Evolutionary conservation across 2,888 invertebrate genomes (phyloP).

Genomic region (Apamea sordens): DNA sequence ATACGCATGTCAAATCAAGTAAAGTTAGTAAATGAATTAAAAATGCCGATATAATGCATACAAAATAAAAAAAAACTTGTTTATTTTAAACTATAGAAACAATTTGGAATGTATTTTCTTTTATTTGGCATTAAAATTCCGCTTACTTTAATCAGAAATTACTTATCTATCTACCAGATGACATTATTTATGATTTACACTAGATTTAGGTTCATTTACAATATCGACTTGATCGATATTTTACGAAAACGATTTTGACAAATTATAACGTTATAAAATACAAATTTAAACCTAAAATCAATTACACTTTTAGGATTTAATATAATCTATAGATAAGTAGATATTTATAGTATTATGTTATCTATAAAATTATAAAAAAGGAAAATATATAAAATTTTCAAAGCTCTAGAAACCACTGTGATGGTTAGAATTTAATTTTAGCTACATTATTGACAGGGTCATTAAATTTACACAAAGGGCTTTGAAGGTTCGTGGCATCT

Average conservation of each 20-base stretch:
- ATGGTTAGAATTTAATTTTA: slow-evolving; percentile 12
- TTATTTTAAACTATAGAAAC: slow-evolving; percentile 39
- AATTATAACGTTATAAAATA: slow-evolving; percentile 43
- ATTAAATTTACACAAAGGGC: neutral
- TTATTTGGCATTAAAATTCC: slow-evolving; percentile 66
- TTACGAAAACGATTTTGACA: slow-evolving; percentile 29
- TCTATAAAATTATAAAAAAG: slow-evolving; percentile 35
- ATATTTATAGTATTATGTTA: slow-evolving; percentile 37
- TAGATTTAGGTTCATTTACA: slow-evolving; percentile 50
- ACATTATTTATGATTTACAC: slow-evolving; percentile 48
- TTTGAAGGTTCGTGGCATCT: neutral
- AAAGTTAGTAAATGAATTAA: slow-evolving; percentile 66
- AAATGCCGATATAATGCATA: slow-evolving; percentile 30
- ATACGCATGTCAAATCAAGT: slow-evolving; percentile 28
- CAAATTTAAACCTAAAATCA: slow-evolving; percentile 43
- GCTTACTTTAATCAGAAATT: slow-evolving; percentile 45
- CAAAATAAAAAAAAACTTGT: slow-evolving; percentile 13
- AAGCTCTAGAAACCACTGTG: slow-evolving; percentile 33
- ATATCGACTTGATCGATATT: slow-evolving; percentile 27
- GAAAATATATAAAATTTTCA: slow-evolving; percentile 23
- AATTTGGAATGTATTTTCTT: slow-evolving; percentile 64
- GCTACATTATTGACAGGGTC: slow-evolving; percentile 10
- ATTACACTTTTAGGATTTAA: slow-evolving; percentile 43
- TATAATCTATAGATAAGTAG: slow-evolving; percentile 38
- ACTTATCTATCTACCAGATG: slow-evolving; percentile 55